phyloP scores from a whole-genome alignment of 2,113 vertebrate genomes.

The Gambusia holbrooki region DNA sequence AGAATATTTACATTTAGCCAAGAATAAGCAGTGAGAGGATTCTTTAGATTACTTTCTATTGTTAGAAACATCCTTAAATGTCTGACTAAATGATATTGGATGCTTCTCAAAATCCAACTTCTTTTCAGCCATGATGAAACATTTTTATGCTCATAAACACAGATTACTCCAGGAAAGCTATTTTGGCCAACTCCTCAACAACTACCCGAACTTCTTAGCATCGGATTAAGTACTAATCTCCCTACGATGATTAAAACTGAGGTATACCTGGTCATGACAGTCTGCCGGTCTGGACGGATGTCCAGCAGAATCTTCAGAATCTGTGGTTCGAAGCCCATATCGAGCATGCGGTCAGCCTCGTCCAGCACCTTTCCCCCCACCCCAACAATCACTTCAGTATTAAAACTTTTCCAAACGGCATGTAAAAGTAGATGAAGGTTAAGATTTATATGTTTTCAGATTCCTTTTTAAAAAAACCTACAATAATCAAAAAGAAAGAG shows the following conservation, averaged over 20 bases:
- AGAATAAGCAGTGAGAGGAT: no score
- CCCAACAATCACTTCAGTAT: not conserved
- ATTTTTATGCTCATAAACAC: not conserved
- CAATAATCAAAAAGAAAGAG: not conserved
- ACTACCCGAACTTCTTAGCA: not conserved
- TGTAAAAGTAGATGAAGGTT: not conserved
- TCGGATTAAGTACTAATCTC: not conserved
- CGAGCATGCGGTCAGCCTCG: slow-evolving; percentile 96
- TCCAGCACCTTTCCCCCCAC: slow-evolving; percentile 87
- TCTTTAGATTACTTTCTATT: no score
- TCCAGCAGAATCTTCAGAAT: slow-evolving; percentile 98
- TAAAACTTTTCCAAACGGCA: not conserved
- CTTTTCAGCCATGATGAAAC: no score
- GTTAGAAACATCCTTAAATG: no score
- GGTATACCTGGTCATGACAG: slow-evolving; percentile 92
- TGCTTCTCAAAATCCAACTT: no score
- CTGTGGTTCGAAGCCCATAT: slow-evolving; percentile 99
- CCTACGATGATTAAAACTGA: not conserved
- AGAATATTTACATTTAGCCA: no score
- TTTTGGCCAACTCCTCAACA: not conserved
- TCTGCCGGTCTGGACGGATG: slow-evolving; percentile 93
- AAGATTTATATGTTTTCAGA: not conserved
- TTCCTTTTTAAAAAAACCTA: not conserved
- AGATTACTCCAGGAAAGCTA: not conserved
- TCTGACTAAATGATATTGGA: no score